A percentile compares a stretch with the other conserved stretches of the same genome.
These are phyloP conservation scores for Eugnorisma glareosa DNA, from an alignment of 2,888 invertebrate genomes.

Conservation along the genomic window DNA sequence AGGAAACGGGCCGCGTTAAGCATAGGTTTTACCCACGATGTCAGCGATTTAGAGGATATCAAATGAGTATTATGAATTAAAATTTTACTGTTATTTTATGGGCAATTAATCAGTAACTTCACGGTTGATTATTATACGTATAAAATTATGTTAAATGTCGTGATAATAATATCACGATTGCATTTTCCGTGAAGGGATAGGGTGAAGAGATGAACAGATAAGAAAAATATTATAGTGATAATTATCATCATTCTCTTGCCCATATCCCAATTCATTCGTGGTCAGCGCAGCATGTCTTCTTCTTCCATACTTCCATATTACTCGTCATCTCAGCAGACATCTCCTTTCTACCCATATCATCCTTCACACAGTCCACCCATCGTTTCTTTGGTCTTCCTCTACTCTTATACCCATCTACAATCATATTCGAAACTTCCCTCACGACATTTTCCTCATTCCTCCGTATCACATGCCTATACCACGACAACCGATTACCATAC, in stretches of 20 bases:
- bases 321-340: too few species aligned
- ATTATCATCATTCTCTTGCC: not conserved
- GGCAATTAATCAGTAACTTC: constrained; percentile 35
- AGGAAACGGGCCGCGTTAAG: constrained; percentile 11
- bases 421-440: too few species aligned
- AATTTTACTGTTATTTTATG: not conserved
- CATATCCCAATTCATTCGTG: too few species aligned
- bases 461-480: too few species aligned
- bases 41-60: constrained; percentile 24
- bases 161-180: constrained; percentile 4
- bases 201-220: rapidly evolving
- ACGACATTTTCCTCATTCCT: too few species aligned
- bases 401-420: too few species aligned
- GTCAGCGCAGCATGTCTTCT: too few species aligned
- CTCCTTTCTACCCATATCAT: too few species aligned
- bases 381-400: too few species aligned
- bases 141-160: not conserved
- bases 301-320: too few species aligned
- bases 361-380: too few species aligned
- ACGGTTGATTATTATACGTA: not conserved
- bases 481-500: too few species aligned
- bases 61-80: constrained; percentile 34
- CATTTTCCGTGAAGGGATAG: not conserved
- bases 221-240: not conserved
- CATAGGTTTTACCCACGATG: constrained; percentile 45